Percentiles rank a stretch among this genome's conserved stretches.
Evolutionary conservation across 1,140 invertebrate genomes (phyloP).

Genomic region (Tetramorium simillimum): DNA sequence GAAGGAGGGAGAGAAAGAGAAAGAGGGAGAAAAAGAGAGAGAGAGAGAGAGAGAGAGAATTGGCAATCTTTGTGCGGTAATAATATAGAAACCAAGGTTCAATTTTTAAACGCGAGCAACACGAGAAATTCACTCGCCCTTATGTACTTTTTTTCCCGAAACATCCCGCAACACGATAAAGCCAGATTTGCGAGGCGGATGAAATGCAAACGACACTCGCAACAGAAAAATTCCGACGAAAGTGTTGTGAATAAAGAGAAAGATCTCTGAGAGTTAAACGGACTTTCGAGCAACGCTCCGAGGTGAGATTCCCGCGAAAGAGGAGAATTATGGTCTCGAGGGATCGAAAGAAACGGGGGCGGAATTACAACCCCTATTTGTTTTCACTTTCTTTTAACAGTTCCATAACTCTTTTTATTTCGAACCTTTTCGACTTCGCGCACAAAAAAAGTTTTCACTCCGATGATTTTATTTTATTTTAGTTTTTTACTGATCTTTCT

Average conservation of each 20-base stretch:
- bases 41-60: slow-evolving; percentile 6
- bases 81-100: slow-evolving; percentile 24
- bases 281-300: slow-evolving; percentile 21
- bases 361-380: slow-evolving; percentile 22
- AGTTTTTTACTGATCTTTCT: neutral
- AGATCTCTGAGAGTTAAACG: slow-evolving; percentile 18
- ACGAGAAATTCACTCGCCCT: neutral
- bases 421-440: neutral
- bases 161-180: neutral
- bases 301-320: slow-evolving; percentile 33
- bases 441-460: neutral
- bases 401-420: neutral
- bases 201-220: neutral
- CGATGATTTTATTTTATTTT: neutral
- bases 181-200: neutral
- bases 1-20: neutral
- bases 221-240: neutral
- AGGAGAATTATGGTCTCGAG: slow-evolving; percentile 3
- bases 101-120: neutral
- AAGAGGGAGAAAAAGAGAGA: neutral
- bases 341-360: neutral
- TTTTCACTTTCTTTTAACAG: slow-evolving; percentile 32
- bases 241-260: slow-evolving; percentile 9
- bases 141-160: neutral
- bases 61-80: neutral